Base-by-base conservation (phyloP, 2,113 vertebrate species). In the Pelecanus crispus region DNA sequence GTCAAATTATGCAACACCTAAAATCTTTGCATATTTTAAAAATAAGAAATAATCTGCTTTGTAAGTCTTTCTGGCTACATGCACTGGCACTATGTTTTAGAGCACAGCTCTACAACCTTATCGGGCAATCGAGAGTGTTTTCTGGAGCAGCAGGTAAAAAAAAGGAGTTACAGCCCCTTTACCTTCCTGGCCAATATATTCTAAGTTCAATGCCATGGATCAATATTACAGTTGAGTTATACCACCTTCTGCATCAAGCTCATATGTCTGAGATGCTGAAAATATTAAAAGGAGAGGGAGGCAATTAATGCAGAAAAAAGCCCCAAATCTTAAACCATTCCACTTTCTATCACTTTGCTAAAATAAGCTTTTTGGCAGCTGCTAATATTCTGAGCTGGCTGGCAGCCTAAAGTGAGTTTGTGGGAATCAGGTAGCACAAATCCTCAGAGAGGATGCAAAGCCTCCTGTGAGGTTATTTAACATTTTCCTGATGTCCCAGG, bases 331-430 rank as follows among this genome's bases (percentile, higher is more conserved):
- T 92, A 92, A 94, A 81, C 7, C 16, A 34, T 86, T 88, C 59
- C 28, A 44, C 26, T 94, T 93, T 86, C 58, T 67, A 58, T 71
- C 44, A 63, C 65, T 86, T 81, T 81, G 18, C 80, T 92, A 94
- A 93, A 92, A 89, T 92, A 91, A 89, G 68, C 86, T 58, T 84
- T 88, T 77, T 81, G 66, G 86, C 86, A 95, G 80, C 84, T 93
- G 70, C 28, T 92, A 81, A 93, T 83, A 81, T 71, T 93, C 56
- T 74, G 74, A 96, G 73, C 49, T 86, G 74, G 70, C 77, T 92
- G 86, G 21, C 52, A 95, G 68, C 88, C 91, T 84, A 56, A 90
- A 96, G 59, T 67, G 44, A 44, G 21, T 78, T 81, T 78, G 29
- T 86, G 40, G 75, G 59, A 93, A 94, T 70, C 93, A 92, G 92